Evolutionary conservation across 1,140 invertebrate species (phyloP).

Genomic region (Pygmarrhopalites habei): DNA sequence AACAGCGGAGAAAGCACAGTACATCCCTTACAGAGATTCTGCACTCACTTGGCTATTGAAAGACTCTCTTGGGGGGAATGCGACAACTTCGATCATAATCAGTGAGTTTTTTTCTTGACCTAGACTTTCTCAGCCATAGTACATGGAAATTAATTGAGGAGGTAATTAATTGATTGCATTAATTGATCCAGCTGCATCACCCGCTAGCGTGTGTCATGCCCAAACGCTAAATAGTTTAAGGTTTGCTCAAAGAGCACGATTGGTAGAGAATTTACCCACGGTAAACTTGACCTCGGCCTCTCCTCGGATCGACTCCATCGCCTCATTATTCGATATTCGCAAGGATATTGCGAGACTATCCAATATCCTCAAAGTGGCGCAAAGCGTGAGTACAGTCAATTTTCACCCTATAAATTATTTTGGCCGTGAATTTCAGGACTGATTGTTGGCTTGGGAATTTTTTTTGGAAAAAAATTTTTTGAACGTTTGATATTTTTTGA

Average conservation of each 20-base stretch:
- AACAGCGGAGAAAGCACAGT: conserved; percentile 41
- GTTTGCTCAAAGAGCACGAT: conserved; percentile 61
- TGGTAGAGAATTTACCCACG: conserved; percentile 59
- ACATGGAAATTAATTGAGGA: too few species aligned
- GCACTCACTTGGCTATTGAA: conserved; percentile 66
- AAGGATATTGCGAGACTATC: conserved; percentile 36
- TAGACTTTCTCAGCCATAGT: too few species aligned
- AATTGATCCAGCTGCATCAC: conserved; percentile 55
- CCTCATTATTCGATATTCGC: conserved; percentile 32
- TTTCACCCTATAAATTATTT: too few species aligned
- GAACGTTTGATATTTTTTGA: too few species aligned
- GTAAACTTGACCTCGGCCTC: conserved; percentile 41
- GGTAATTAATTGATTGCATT: too few species aligned
- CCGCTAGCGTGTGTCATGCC: conserved; percentile 57
- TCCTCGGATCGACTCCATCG: conserved; percentile 10
- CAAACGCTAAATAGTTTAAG: conserved; percentile 64
- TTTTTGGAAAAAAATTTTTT: too few species aligned
- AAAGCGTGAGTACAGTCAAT: conserved; percentile 33
- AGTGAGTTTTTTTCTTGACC: too few species aligned
- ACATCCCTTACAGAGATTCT: conserved; percentile 67
- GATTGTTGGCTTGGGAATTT: too few species aligned
- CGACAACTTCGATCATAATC: conserved; percentile 57
- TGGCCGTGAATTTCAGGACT: too few species aligned
- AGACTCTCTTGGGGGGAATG: conserved; percentile 58
- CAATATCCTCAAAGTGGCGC: conserved; percentile 32